phyloP scores from a whole-genome alignment of 2,113 vertebrate genomes.

The Brienomyrus longianalis region DNA sequence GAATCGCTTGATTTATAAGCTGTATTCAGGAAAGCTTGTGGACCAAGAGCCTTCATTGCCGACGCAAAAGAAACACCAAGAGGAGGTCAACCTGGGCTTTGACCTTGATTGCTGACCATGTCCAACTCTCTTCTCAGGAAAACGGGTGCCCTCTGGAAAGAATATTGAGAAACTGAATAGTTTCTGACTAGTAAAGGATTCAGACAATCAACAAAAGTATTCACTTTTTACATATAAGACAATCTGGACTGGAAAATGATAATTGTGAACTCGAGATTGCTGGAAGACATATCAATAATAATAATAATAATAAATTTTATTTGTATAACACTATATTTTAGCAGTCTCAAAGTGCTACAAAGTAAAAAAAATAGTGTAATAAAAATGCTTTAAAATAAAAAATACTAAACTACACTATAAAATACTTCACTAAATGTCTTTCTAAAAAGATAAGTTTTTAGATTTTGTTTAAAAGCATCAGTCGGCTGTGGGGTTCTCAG shows the following conservation, averaged over 20 bases:
- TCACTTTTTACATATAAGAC: neutral
- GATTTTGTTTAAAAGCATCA: no score
- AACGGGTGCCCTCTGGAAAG: neutral
- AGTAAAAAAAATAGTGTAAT: no score
- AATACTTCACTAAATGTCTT: no score
- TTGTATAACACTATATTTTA: no score
- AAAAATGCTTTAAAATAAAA: no score
- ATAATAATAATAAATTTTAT: no score
- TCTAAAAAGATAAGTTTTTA: no score
- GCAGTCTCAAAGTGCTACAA: no score
- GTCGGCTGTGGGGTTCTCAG: no score
- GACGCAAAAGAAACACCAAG: neutral
- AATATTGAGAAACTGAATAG: neutral
- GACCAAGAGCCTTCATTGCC: neutral
- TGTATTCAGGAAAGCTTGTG: neutral
- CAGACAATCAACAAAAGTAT: neutral
- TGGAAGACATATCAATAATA: neutral
- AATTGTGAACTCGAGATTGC: neutral
- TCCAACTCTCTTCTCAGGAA: neutral
- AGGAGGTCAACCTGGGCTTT: neutral
- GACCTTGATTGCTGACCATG: neutral
- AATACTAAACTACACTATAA: no score
- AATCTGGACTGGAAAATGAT: neutral
- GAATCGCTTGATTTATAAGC: neutral
- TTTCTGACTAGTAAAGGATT: neutral